Percentiles rank a stretch among this genome's conserved stretches.
phyloP scores from a whole-genome alignment of 2,797 vertebrate genomes.

The Gambusia yucatana region DNA sequence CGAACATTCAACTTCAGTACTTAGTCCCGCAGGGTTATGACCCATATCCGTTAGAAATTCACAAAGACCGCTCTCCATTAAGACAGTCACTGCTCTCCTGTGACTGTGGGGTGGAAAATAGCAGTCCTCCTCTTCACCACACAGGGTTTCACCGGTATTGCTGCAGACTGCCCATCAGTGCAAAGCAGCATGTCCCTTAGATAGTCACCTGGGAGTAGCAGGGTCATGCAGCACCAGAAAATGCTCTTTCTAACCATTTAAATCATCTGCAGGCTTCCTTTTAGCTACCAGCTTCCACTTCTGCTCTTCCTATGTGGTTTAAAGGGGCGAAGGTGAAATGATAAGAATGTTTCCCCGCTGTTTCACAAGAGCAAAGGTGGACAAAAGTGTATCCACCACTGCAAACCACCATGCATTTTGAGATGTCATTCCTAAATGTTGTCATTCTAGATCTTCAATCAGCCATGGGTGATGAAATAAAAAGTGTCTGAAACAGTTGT shows the following conservation, averaged over 20 bases:
- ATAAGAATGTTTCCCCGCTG: constrained; percentile 4
- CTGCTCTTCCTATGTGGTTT: background rate
- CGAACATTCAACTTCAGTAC: constrained; percentile 3
- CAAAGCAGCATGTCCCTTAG: constrained; percentile 10
- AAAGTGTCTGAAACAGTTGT: background rate
- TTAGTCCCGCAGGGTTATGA: constrained; percentile 1
- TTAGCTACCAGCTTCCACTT: background rate
- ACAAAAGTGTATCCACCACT: background rate
- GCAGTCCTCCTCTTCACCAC: background rate
- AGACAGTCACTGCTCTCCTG: constrained; percentile 6
- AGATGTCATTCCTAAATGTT: background rate
- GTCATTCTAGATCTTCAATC: background rate
- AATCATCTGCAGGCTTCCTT: constrained; percentile 2
- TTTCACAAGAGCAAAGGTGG: constrained; percentile 1
- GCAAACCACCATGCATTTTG: background rate
- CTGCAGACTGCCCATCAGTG: constrained; percentile 17
- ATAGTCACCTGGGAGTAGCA: background rate
- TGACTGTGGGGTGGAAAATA: background rate
- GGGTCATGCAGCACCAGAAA: background rate
- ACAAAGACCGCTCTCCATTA: background rate
- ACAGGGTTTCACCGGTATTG: constrained; percentile 1
- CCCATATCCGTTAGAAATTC: background rate
- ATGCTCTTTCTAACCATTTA: constrained; percentile 6
- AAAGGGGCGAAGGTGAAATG: background rate
- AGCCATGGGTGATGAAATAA: background rate